Conservation (phyloP, 2,113 vertebrate species). For the Gymnorhina tibicen region DNA sequence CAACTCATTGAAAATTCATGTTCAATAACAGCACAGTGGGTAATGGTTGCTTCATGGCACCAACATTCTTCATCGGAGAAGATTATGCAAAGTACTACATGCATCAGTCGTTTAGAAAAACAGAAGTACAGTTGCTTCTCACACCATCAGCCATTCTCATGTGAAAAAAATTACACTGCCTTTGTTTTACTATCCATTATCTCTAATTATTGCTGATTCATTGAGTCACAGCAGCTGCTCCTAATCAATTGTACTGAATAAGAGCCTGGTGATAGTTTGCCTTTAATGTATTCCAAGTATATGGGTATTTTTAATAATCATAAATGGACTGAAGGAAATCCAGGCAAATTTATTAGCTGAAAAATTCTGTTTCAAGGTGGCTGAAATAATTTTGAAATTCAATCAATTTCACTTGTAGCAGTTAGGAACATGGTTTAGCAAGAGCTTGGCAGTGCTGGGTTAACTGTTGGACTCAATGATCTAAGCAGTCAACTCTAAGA, state of each 20-base stretch:
- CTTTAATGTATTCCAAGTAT: not conserved
- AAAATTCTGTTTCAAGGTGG: not conserved
- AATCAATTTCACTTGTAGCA: not conserved
- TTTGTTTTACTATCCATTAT: not conserved
- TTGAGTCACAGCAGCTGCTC: not conserved
- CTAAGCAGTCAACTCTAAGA: not conserved
- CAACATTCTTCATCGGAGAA: not conserved
- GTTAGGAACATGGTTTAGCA: not conserved
- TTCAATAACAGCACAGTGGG: not conserved
- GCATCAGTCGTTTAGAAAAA: not conserved
- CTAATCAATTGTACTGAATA: not conserved
- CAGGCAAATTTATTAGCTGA: not conserved
- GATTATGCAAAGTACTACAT: not conserved
- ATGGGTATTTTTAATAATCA: not conserved
- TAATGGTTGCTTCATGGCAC: not conserved
- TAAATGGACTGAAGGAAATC: not conserved
- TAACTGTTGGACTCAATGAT: not conserved
- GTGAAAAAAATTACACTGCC: not conserved
- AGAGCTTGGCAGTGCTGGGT: not conserved
- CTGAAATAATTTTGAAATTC: not conserved
- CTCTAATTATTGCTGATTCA: not conserved
- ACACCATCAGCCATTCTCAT: not conserved
- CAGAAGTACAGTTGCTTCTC: not conserved
- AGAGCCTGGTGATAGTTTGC: not conserved
- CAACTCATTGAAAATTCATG: slow-evolving; percentile 18